phyloP scores from a whole-genome alignment of 2,888 invertebrate species.

The Drosophila macrospina region DNA sequence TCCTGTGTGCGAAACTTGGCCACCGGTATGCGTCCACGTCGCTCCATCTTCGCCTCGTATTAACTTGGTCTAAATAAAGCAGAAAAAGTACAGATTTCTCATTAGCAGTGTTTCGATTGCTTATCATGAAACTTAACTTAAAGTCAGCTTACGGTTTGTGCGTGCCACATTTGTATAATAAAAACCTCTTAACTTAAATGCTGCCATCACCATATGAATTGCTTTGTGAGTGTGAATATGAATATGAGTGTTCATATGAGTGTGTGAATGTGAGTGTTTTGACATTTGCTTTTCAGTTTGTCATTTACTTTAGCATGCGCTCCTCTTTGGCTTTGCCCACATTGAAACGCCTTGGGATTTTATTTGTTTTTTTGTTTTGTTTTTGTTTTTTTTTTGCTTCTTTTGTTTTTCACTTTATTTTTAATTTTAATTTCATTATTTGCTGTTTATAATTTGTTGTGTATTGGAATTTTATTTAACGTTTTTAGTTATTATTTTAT shows the following conservation, averaged over 20 bases:
- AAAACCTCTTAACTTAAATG: slow-evolving; percentile 55
- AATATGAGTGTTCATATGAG: no score
- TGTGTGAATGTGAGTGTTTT: not conserved
- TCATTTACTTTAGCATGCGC: slow-evolving; percentile 13
- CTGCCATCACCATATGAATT: slow-evolving; percentile 66
- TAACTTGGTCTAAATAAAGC: slow-evolving; percentile 5
- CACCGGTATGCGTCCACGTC: slow-evolving; percentile 84
- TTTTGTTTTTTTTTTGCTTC: slow-evolving; percentile 35
- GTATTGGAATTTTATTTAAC: slow-evolving; percentile 39
- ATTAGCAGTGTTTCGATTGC: slow-evolving; percentile 11
- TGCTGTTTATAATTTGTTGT: slow-evolving; percentile 50
- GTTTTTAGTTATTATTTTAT: slow-evolving; percentile 30
- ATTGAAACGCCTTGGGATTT: slow-evolving; percentile 63
- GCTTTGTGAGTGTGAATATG: slow-evolving; percentile 23
- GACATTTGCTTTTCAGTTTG: not conserved
- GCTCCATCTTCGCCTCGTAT: slow-evolving; percentile 73
- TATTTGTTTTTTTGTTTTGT: slow-evolving; percentile 51
- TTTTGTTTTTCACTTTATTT: slow-evolving; percentile 47
- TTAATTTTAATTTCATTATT: slow-evolving; percentile 31
- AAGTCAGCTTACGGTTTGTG: slow-evolving; percentile 60
- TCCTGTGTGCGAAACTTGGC: slow-evolving; percentile 85
- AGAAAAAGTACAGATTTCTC: not conserved
- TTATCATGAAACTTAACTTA: not conserved
- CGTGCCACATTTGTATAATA: slow-evolving; percentile 45
- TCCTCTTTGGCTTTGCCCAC: slow-evolving; percentile 43